phyloP scores from a whole-genome alignment of 2,888 invertebrate species.

The Lithosia quadra region DNA sequence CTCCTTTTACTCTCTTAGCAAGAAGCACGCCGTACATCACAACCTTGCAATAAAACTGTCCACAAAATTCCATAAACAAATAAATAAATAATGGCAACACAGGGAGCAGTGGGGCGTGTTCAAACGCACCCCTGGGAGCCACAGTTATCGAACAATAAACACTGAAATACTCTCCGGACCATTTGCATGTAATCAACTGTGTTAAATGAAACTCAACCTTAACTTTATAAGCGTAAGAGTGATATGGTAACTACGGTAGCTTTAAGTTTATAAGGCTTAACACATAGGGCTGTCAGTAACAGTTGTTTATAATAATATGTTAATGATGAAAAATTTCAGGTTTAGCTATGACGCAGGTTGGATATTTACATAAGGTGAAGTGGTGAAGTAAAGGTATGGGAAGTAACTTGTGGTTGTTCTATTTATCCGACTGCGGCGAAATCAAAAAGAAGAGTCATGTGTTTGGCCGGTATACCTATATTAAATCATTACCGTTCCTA shows the following conservation, averaged over 20 bases:
- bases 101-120: slow-evolving; percentile 25
- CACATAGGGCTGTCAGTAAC: slow-evolving; percentile 9
- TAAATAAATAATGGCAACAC: slow-evolving; percentile 39
- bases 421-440: background rate
- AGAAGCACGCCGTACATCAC: slow-evolving; percentile 17
- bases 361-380: background rate
- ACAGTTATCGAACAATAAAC: slow-evolving; percentile 50
- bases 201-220: slow-evolving; percentile 24
- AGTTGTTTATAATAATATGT: background rate
- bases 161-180: slow-evolving; percentile 32
- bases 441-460: background rate
- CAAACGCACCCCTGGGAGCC: slow-evolving; percentile 39
- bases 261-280: slow-evolving; percentile 9
- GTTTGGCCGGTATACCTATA: too few relatives aligned
- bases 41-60: slow-evolving; percentile 25
- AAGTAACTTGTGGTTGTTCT: background rate
- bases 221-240: background rate
- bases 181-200: slow-evolving; percentile 18
- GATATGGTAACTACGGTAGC: background rate
- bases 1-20: slow-evolving; percentile 11
- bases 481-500: background rate
- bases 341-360: background rate
- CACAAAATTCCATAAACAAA: slow-evolving; percentile 38
- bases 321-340: background rate
- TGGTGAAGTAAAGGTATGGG: background rate